Evolutionary conservation across 2,797 vertebrate genomes (phyloP), one percentile per base, ranked within the genome.

Genomic region (Pagetopsis macropterus): DNA sequence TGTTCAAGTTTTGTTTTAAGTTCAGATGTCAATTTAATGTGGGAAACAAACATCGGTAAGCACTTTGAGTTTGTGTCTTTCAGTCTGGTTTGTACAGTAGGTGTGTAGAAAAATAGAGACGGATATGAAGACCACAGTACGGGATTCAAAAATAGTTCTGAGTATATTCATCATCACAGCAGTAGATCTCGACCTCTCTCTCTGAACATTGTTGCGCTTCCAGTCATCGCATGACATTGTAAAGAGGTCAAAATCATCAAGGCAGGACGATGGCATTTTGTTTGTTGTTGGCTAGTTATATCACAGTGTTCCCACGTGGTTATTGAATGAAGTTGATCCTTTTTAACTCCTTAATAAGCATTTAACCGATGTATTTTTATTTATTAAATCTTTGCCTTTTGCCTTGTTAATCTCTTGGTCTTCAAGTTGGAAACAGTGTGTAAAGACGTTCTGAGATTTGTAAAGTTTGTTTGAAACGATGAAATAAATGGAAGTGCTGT

Each of bases 401-500:
- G 80, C 80, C 77, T 85, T 83, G 75, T 89, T 63, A 77, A 81
- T 83, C 65, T 86, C 40, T 84, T 62, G 50, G 66, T 88, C 78
- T 85, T 85, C 43, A 78, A 82, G 63, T 84, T 85, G 79, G 71
- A 82, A 84, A 81, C 70, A 17, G 64, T 79, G 65, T 76, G 80
- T 84, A 46, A 55, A 77, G 68, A 70, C 16, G 65, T 86, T 85
- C 64, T 67, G 75, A 85, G 75, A 88, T 91, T 88, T 90, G 86
- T 89, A 88, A 67, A 82, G 82, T 87, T 88, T 85, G 81, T 88
- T 91, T 91, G 60, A 85, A 77, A 87, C 6, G 64, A 86, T 90
- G 82, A 85, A 94, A 90, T 93, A 89, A 92, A 92, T 87, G 75
- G 77, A 91, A 81, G 78, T 78, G 74, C 60, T 81, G 77, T 87